These are phyloP conservation scores for Dermochelys coriacea DNA, from an alignment of 2,797 vertebrate species.

Conservation along the genomic window DNA sequence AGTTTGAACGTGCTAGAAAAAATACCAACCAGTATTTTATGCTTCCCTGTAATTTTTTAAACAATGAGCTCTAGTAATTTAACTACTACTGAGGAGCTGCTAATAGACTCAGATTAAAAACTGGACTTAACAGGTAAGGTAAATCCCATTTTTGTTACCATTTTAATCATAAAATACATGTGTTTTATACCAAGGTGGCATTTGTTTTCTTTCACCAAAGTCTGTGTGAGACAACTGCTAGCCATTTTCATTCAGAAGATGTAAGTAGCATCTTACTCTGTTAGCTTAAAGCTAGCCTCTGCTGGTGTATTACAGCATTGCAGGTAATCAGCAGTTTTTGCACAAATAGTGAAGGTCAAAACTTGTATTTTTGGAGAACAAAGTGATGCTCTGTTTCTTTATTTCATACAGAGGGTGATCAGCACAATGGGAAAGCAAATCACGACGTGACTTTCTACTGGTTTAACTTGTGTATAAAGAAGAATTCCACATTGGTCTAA, in stretches of 20 bases:
- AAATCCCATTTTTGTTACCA: not conserved
- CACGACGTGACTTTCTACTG: not conserved
- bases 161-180: conserved; percentile 79
- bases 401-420: not conserved
- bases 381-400: not conserved
- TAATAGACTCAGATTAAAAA: not conserved
- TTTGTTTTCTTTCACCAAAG: conserved; percentile 84
- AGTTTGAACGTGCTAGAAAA: not conserved
- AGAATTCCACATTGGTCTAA: not conserved
- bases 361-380: not conserved
- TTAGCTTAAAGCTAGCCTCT: not conserved
- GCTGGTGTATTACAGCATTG: not conserved
- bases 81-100: not conserved
- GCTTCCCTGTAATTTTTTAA: not conserved
- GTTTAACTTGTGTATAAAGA: not conserved
- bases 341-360: not conserved
- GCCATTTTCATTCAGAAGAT: conserved; percentile 86
- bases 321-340: not conserved
- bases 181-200: conserved; percentile 85
- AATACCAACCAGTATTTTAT: no score
- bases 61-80: not conserved
- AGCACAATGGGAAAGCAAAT: not conserved
- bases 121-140: no score
- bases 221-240: conserved; percentile 85
- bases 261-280: conserved; percentile 70